Conservation (phyloP, 2,113 vertebrate genomes). For the Ictalurus furcatus region DNA sequence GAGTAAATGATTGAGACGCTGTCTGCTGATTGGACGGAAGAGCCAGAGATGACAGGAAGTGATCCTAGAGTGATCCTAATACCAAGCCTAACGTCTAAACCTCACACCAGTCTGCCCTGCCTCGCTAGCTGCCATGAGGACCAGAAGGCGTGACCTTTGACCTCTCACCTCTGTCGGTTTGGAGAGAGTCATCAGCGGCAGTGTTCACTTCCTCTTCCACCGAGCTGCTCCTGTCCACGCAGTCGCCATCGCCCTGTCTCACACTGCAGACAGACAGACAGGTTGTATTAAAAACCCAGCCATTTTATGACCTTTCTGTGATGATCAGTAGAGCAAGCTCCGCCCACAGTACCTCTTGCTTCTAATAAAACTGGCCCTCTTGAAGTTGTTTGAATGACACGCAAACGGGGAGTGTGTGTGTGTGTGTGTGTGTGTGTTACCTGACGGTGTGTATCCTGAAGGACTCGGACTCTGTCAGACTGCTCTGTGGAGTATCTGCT, state of each 20-base stretch:
- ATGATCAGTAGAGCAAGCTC: neutral
- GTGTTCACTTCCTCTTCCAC: constrained; percentile 81
- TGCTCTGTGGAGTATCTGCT: constrained; percentile 72
- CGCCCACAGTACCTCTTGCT: neutral
- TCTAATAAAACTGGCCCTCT: neutral
- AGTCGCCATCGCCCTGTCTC: constrained; percentile 62
- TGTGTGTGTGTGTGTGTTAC: constrained; percentile 65
- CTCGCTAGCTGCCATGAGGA: neutral
- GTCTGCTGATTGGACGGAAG: constrained; percentile 66
- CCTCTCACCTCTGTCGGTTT: constrained; percentile 82
- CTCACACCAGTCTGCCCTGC: neutral
- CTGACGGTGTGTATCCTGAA: constrained; percentile 79
- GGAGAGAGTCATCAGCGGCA: constrained; percentile 79
- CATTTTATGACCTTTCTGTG: neutral
- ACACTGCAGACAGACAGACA: constrained; percentile 69
- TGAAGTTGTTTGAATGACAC: neutral
- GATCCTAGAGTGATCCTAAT: neutral
- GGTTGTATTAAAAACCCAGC: constrained; percentile 9
- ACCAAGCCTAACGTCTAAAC: neutral
- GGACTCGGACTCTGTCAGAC: constrained; percentile 77
- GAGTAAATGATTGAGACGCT: constrained; percentile 87
- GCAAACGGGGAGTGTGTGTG: neutral
- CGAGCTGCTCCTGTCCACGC: constrained; percentile 71
- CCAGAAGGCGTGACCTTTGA: neutral
- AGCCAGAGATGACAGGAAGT: neutral